Evolutionary conservation across 2,113 vertebrate species (phyloP).

Genomic region (Geococcyx californianus): DNA sequence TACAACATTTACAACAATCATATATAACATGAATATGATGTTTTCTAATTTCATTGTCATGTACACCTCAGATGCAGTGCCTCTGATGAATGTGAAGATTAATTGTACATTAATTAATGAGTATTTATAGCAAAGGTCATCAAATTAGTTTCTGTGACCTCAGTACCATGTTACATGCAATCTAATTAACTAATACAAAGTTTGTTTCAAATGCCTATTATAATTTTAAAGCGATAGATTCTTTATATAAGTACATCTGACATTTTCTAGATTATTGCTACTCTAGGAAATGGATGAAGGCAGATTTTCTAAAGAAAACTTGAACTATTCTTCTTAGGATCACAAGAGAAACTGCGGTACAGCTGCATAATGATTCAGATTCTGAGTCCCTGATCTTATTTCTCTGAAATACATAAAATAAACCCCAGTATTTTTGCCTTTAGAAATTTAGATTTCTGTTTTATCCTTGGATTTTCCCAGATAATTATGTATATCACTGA

Average conservation of each 20-base stretch:
- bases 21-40: neutral
- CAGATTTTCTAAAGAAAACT: fast-evolving
- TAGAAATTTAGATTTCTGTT: neutral
- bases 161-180: neutral
- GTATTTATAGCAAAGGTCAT: slow-evolving; percentile 40
- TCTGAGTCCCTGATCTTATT: neutral
- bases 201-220: neutral
- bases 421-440: neutral
- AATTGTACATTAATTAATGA: slow-evolving; percentile 26
- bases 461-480: neutral
- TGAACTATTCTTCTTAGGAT: neutral
- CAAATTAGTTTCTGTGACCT: slow-evolving; percentile 46
- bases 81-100: neutral
- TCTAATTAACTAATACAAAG: slow-evolving; percentile 40
- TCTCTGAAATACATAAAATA: neutral
- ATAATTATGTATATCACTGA: no score
- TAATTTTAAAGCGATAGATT: neutral
- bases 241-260: neutral
- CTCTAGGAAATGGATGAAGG: neutral
- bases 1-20: slow-evolving; percentile 39
- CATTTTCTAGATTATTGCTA: neutral
- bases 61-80: neutral
- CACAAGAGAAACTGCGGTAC: neutral
- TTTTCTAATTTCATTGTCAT: slow-evolving; percentile 14
- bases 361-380: neutral